Conservation (phyloP, 2,797 vertebrate genomes). For the Pampus argenteus region DNA sequence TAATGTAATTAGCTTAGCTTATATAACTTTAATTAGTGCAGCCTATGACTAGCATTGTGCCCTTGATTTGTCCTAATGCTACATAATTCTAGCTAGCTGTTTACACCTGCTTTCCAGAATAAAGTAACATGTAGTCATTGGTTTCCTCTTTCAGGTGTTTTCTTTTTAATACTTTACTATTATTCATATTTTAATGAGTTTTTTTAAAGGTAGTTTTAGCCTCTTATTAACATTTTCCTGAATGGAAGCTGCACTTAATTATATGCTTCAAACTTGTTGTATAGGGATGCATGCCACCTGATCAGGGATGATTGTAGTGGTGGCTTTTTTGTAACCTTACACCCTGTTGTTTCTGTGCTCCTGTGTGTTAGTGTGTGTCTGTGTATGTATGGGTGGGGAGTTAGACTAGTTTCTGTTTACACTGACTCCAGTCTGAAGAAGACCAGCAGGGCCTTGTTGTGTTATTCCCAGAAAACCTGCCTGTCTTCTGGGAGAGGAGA, state of each 20-base stretch:
- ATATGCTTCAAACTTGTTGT: not conserved
- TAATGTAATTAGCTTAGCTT: not conserved
- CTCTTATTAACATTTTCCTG: accelerated
- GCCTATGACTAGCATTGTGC: not conserved
- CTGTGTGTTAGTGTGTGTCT: slow-evolving; percentile 35
- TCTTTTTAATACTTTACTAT: not conserved
- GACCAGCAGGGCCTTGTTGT: slow-evolving; percentile 31
- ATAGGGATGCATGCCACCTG: slow-evolving; percentile 35
- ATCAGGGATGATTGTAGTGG: slow-evolving; percentile 51
- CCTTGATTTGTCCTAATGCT: not conserved
- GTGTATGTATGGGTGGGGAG: slow-evolving; percentile 36
- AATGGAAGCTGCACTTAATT: not conserved
- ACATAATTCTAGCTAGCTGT: slow-evolving; percentile 12
- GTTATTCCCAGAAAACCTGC: slow-evolving; percentile 48
- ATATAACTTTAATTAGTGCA: not conserved
- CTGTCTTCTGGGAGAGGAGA: slow-evolving; percentile 36
- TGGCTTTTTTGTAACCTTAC: slow-evolving; percentile 69
- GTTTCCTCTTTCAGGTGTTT: not conserved
- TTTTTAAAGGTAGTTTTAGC: not conserved
- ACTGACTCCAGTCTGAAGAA: slow-evolving; percentile 51
- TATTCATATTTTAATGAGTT: not conserved
- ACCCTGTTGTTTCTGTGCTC: slow-evolving; percentile 57
- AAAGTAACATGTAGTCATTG: accelerated
- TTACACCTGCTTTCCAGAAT: not conserved
- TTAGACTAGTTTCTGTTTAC: slow-evolving; percentile 74